Percentiles rank a stretch among this genome's conserved stretches.
Conservation (phyloP, 2,888 invertebrate genomes). For the Nymphalis urticae region DNA sequence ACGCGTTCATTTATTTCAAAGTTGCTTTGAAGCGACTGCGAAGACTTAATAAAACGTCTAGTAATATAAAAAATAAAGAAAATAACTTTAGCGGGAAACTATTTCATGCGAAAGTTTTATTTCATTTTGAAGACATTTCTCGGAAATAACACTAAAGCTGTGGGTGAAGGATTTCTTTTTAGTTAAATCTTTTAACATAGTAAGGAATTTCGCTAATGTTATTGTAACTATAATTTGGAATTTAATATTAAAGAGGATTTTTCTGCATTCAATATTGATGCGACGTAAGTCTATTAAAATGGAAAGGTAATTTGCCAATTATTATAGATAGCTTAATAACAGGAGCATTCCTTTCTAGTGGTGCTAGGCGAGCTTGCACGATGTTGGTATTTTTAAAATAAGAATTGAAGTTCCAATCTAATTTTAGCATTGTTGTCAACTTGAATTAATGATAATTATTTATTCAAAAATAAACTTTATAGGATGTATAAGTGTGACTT, state of each 20-base stretch:
- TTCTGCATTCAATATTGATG: too few species aligned
- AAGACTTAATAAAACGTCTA: slow-evolving; percentile 19
- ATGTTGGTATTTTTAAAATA: too few species aligned
- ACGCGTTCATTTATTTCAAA: slow-evolving; percentile 31
- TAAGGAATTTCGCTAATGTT: neutral
- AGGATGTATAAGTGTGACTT: too few species aligned
- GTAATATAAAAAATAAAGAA: slow-evolving; percentile 13
- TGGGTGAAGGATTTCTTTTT: neutral
- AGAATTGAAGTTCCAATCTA: too few species aligned
- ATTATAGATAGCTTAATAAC: too few species aligned
- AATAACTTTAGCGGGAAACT: slow-evolving; percentile 5
- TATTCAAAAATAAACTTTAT: too few species aligned
- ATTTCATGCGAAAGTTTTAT: slow-evolving; percentile 3
- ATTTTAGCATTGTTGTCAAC: too few species aligned
- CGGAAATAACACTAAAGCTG: neutral
- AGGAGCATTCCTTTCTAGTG: too few species aligned
- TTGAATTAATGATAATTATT: too few species aligned
- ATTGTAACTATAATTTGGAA: neutral
- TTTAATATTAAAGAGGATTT: neutral
- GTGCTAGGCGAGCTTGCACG: too few species aligned
- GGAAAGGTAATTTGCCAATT: too few species aligned
- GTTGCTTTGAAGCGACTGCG: slow-evolving; percentile 21
- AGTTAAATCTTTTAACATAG: neutral
- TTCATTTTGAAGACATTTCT: slow-evolving; percentile 2
- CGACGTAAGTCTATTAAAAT: too few species aligned